These are phyloP conservation scores for Zaprionus bogoriensis DNA, from an alignment of 2,888 invertebrate species.

Conservation along the genomic window DNA sequence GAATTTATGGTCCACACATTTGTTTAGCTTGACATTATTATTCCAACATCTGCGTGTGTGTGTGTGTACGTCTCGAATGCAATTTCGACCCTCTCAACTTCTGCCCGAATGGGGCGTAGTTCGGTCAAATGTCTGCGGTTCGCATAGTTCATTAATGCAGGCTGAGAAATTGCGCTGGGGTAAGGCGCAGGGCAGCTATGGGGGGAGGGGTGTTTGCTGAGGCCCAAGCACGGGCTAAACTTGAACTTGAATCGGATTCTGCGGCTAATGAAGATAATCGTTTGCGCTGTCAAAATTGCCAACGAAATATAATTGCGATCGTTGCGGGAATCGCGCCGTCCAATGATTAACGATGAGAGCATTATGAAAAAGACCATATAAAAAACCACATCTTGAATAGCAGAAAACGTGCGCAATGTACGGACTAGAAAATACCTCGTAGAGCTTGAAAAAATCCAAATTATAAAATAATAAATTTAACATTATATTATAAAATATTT, in stretches of 20 bases:
- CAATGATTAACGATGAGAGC: constrained; percentile 73
- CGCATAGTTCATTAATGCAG: neutral
- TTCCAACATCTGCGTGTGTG: constrained; percentile 69
- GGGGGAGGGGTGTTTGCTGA: too few relatives aligned
- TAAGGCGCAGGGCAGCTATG: too few relatives aligned
- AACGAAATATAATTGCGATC: constrained; percentile 66
- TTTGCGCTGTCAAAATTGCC: constrained; percentile 70
- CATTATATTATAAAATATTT: neutral
- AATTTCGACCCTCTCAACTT: constrained; percentile 21
- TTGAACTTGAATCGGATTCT: constrained; percentile 50
- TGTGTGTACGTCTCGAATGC: constrained; percentile 32
- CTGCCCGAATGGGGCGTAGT: neutral
- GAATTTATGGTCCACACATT: constrained; percentile 67
- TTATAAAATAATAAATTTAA: neutral
- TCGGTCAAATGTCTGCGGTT: neutral
- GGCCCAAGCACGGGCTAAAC: constrained; percentile 58
- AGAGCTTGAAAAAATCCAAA: too few relatives aligned
- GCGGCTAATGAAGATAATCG: constrained; percentile 69
- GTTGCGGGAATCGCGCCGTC: constrained; percentile 47
- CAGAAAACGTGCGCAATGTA: neutral
- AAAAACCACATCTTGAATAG: too few relatives aligned
- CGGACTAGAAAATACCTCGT: constrained; percentile 3
- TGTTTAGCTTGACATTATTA: constrained; percentile 69
- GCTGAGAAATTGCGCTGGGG: constrained; percentile 44
- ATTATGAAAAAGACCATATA: constrained; percentile 50